Evolutionary conservation across 2,888 invertebrate species (phyloP).

Genomic region (Drosophila pseudotakahashii): DNA sequence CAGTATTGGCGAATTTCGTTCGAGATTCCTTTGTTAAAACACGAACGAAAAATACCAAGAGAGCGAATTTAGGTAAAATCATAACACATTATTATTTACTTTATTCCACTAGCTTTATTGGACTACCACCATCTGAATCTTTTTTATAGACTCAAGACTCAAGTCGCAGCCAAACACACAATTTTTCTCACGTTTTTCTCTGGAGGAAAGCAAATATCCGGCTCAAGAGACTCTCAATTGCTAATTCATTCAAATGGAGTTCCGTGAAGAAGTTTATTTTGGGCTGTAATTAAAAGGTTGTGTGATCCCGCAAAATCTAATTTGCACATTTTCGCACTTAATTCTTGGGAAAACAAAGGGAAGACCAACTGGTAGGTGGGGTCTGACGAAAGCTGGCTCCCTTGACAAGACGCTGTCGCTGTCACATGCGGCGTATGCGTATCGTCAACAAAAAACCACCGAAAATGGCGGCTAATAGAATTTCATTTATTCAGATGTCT

Average conservation of each 20-base stretch:
- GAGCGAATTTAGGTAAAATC: too few relatives aligned
- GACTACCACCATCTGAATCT: too few relatives aligned
- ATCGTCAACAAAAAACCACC: slow-evolving; percentile 42
- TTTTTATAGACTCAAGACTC: too few relatives aligned
- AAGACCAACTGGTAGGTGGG: neutral
- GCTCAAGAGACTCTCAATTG: slow-evolving; percentile 42
- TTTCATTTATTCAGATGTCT: slow-evolving; percentile 66
- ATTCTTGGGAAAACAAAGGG: slow-evolving; percentile 32
- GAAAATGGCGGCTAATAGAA: slow-evolving; percentile 65
- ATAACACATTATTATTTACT: too few relatives aligned
- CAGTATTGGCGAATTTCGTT: too few relatives aligned
- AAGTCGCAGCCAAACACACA: too few relatives aligned
- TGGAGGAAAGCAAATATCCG: neutral
- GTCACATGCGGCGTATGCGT: slow-evolving; percentile 51
- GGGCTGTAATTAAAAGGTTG: slow-evolving; percentile 55
- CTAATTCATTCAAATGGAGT: slow-evolving; percentile 69
- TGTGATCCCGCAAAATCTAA: slow-evolving; percentile 62
- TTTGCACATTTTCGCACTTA: slow-evolving; percentile 71
- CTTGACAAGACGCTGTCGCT: too few relatives aligned
- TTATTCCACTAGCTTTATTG: too few relatives aligned
- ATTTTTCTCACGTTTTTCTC: neutral
- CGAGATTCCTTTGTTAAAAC: too few relatives aligned
- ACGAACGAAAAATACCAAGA: too few relatives aligned
- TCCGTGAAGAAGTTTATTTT: slow-evolving; percentile 56
- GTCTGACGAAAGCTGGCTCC: neutral